Conservation (phyloP, 1,140 invertebrate genomes). For the Saccostrea cuccullata region DNA sequence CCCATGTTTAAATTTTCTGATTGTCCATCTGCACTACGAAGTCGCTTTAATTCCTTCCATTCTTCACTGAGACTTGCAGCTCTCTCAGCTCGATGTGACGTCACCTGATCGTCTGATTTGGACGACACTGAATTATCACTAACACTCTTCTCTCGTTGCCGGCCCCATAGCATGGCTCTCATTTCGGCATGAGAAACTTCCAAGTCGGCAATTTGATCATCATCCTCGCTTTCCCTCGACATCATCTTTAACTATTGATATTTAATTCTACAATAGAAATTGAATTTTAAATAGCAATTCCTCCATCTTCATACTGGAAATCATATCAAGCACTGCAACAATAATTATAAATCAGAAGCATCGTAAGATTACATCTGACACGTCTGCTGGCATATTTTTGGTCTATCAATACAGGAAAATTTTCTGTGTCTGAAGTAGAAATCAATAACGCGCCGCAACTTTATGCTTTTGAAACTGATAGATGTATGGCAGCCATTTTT, state of each 20-base stretch:
- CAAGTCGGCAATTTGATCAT: neutral
- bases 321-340: neutral
- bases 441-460: conserved; percentile 14
- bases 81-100: conserved; percentile 25
- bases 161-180: conserved; percentile 57
- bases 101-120: conserved; percentile 9
- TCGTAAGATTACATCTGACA: neutral
- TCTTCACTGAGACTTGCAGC: conserved; percentile 56
- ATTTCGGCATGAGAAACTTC: conserved; percentile 52
- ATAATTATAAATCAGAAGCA: neutral
- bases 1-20: conserved; percentile 14
- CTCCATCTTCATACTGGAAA: neutral
- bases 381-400: neutral
- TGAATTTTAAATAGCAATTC: neutral
- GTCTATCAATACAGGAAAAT: conserved; percentile 1
- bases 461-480: conserved; percentile 28
- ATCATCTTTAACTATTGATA: neutral
- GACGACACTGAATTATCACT: conserved; percentile 8
- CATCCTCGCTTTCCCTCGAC: conserved; percentile 1
- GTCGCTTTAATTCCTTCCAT: conserved; percentile 56
- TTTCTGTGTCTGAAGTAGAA: conserved; percentile 8
- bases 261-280: conserved; percentile 4
- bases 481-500: conserved; percentile 24
- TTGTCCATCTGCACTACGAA: conserved; percentile 22
- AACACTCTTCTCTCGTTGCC: conserved; percentile 27